Conservation (phyloP, 2,113 vertebrate genomes). For the Cinclus mexicanus region DNA sequence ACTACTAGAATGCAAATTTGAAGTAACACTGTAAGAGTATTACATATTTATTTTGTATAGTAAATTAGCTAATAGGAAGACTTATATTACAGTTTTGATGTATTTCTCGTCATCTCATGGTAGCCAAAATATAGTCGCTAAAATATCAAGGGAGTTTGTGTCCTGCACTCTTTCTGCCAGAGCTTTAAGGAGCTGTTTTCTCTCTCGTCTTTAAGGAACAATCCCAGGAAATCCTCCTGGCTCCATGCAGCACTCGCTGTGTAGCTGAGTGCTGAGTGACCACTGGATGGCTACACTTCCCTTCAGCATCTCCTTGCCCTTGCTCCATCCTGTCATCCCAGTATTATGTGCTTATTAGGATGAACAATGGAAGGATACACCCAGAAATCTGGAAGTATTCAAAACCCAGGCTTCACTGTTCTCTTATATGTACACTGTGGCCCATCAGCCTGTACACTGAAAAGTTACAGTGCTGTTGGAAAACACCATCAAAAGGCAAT, state of each 20-base stretch:
- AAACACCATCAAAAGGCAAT: slow-evolving; percentile 6
- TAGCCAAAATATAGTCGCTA: neutral
- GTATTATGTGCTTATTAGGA: neutral
- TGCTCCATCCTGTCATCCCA: neutral
- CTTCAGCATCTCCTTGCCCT: neutral
- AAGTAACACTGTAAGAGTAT: neutral
- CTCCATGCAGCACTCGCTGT: neutral
- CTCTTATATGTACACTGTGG: neutral
- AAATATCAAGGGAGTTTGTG: neutral
- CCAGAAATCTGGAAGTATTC: slow-evolving; percentile 57
- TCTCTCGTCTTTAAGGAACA: neutral
- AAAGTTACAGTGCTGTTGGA: slow-evolving; percentile 13
- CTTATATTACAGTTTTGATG: neutral
- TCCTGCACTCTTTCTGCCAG: neutral
- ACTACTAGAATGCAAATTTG: neutral
- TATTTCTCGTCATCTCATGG: neutral
- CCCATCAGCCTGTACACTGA: neutral
- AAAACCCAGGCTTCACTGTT: neutral
- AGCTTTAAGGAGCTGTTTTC: neutral
- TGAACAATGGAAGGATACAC: slow-evolving; percentile 25
- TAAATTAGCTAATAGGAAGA: neutral
- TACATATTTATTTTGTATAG: neutral
- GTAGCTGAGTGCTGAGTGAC: neutral
- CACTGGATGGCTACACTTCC: slow-evolving; percentile 66
- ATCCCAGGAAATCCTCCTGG: neutral